Conservation (phyloP, 2,113 vertebrate species). For the Kryptolebias marmoratus region DNA sequence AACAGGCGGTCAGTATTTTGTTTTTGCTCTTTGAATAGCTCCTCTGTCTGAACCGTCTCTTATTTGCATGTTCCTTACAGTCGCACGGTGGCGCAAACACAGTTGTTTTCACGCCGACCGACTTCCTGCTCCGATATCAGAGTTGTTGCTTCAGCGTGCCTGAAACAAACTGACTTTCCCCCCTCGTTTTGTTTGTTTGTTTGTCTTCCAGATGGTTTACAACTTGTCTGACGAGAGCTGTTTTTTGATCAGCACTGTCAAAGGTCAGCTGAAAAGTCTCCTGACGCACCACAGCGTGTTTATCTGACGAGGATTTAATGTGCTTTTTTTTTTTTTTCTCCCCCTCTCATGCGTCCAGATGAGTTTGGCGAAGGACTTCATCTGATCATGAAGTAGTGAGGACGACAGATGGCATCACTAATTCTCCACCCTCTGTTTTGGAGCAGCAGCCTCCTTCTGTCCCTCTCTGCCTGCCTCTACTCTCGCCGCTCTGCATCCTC, state of each 20-base stretch:
- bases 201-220: slow-evolving; percentile 89
- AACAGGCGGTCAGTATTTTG: neutral
- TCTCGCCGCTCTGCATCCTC: slow-evolving; percentile 51
- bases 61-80: slow-evolving; percentile 50
- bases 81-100: neutral
- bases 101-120: neutral
- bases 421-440: slow-evolving; percentile 72
- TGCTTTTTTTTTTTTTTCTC: neutral
- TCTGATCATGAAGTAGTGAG: slow-evolving; percentile 92
- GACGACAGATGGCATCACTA: slow-evolving; percentile 62
- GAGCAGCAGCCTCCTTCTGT: slow-evolving; percentile 70
- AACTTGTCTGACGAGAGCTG: slow-evolving; percentile 97
- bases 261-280: slow-evolving; percentile 81
- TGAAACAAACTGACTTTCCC: neutral
- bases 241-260: slow-evolving; percentile 93
- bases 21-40: slow-evolving; percentile 1
- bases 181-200: neutral
- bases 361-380: slow-evolving; percentile 93
- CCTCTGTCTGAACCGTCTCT: neutral
- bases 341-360: slow-evolving; percentile 75
- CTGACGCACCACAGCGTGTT: neutral
- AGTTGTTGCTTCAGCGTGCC: neutral
- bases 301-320: slow-evolving; percentile 14
- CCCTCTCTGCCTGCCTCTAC: slow-evolving; percentile 48
- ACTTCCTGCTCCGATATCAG: neutral